Conservation (phyloP, 2,797 vertebrate genomes). For the Novumbra hubbsi region DNA sequence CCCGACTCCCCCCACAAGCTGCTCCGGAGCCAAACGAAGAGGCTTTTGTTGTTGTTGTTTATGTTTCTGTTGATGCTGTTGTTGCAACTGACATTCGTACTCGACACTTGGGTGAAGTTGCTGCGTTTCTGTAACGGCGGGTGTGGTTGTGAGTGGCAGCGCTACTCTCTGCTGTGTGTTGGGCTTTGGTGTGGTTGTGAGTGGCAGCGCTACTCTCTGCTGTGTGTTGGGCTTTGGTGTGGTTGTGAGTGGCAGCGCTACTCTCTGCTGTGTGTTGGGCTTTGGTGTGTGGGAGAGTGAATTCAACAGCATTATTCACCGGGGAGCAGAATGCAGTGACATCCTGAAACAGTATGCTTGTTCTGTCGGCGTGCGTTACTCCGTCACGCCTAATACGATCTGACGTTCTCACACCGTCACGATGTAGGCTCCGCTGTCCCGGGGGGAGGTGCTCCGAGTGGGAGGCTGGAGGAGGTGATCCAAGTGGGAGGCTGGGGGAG, state of each 20-base stretch:
- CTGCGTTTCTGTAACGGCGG: slow-evolving; percentile 21
- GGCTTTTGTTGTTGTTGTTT: background rate
- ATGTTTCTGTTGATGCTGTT: background rate
- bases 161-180: slow-evolving; percentile 44
- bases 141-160: slow-evolving; percentile 36
- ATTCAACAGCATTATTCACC: slow-evolving; percentile 62
- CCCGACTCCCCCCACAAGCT: background rate
- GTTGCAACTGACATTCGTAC: background rate
- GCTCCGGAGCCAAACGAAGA: background rate
- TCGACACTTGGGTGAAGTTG: background rate
- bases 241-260: too few species aligned
- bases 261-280: slow-evolving; percentile 35
- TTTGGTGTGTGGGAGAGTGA: slow-evolving; percentile 63
- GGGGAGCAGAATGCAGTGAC: slow-evolving; percentile 43
- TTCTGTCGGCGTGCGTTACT: slow-evolving; percentile 69
- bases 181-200: slow-evolving; percentile 38
- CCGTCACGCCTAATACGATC: slow-evolving; percentile 68
- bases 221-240: slow-evolving; percentile 40
- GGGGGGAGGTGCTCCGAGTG: slow-evolving; percentile 34
- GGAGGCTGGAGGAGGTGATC: background rate
- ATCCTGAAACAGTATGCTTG: slow-evolving; percentile 66
- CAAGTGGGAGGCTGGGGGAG: too few species aligned
- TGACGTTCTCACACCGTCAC: slow-evolving; percentile 66
- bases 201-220: too few species aligned
- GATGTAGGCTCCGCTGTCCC: slow-evolving; percentile 59